These are phyloP conservation scores for Antechinus stuartii DNA, from an alignment of 2,113 vertebrate species.

Conservation along the genomic window DNA sequence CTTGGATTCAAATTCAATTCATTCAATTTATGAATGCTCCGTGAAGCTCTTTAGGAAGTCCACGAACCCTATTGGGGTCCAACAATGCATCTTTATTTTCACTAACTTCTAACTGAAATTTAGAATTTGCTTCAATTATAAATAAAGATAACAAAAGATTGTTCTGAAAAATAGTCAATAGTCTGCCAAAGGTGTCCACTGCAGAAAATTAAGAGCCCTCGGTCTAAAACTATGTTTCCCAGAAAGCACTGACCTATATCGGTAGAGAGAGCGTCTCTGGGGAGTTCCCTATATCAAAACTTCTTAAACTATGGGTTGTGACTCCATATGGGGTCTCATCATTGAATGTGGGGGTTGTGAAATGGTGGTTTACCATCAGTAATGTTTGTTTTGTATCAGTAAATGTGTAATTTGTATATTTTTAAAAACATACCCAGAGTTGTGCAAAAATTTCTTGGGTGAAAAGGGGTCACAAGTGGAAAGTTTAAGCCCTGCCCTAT, in stretches of 20 bases:
- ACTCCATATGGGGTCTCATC: too few species aligned
- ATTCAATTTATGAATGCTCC: neutral
- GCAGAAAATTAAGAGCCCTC: neutral
- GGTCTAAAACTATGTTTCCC: neutral
- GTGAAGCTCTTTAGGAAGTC: neutral
- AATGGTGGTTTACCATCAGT: too few species aligned
- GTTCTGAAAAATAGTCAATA: neutral
- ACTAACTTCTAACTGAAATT: neutral
- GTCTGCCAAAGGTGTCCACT: neutral
- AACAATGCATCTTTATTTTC: neutral
- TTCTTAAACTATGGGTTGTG: too few species aligned
- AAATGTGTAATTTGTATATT: too few species aligned
- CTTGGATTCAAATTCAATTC: neutral
- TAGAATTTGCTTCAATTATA: neutral
- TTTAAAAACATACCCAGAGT: too few species aligned
- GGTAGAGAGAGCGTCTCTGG: neutral
- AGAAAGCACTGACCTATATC: neutral
- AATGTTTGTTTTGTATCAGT: too few species aligned
- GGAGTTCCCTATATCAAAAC: neutral
- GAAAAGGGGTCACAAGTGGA: too few species aligned
- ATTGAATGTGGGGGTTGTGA: too few species aligned
- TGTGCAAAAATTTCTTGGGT: too few species aligned
- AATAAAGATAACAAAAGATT: neutral
- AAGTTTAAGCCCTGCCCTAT: too few species aligned
- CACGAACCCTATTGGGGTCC: neutral